phyloP scores from a whole-genome alignment of 1,140 invertebrate species.

The Heliconius nattereri region DNA sequence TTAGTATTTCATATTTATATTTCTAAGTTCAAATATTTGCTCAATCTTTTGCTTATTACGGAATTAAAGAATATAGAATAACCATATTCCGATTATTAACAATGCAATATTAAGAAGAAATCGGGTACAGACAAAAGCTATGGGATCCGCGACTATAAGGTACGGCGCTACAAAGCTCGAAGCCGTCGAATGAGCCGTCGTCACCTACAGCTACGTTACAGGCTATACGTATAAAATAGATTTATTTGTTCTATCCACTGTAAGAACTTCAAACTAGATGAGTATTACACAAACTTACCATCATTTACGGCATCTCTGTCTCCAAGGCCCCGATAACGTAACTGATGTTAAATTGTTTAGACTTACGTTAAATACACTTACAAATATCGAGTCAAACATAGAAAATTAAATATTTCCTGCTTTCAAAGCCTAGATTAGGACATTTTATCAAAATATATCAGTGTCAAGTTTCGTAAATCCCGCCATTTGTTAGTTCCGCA shows the following conservation, averaged over 20 bases:
- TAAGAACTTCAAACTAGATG: conserved; percentile 43
- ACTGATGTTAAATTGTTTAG: neutral
- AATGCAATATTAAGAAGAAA: neutral
- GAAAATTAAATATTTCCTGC: neutral
- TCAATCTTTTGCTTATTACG: neutral
- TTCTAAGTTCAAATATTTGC: too few relatives aligned
- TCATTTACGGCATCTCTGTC: conserved; percentile 6
- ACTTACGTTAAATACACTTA: neutral
- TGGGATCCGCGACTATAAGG: conserved; percentile 27
- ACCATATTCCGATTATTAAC: neutral
- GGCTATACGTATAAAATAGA: conserved; percentile 77
- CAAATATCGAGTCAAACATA: neutral
- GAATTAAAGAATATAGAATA: neutral
- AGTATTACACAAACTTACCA: conserved; percentile 33
- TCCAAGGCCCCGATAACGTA: neutral
- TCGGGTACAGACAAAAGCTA: conserved; percentile 12
- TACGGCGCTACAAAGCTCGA: conserved; percentile 60
- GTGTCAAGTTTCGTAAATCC: neutral
- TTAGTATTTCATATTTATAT: neutral
- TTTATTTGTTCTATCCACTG: conserved; percentile 64
- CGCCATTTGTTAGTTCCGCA: neutral
- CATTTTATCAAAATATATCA: neutral
- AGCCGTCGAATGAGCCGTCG: conserved; percentile 62
- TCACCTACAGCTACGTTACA: conserved; percentile 23
- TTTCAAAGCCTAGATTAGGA: neutral